Percentiles rank a stretch among this genome's conserved stretches.
These are phyloP conservation scores for Agriopis aurantiaria DNA, from an alignment of 2,888 invertebrate species.

Conservation along the genomic window DNA sequence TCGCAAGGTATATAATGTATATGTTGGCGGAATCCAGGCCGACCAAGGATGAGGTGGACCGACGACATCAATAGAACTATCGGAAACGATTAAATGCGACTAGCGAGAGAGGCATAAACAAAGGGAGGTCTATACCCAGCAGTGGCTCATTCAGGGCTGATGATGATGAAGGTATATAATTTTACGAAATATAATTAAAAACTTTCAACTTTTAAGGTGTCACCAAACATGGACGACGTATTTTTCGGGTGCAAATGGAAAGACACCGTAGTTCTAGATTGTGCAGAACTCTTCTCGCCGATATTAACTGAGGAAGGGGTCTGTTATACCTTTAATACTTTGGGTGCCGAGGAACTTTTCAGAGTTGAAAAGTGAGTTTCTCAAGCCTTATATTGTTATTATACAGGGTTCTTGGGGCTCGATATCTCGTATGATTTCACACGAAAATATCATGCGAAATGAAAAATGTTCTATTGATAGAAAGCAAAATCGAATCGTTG, in stretches of 20 bases:
- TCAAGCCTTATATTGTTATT: not conserved
- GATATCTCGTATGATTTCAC: not conserved
- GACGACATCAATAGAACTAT: too few relatives aligned
- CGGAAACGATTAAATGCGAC: too few relatives aligned
- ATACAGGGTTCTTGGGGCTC: too few relatives aligned
- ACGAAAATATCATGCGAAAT: too few relatives aligned
- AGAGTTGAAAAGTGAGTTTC: slow-evolving; percentile 82
- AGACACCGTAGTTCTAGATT: slow-evolving; percentile 74
- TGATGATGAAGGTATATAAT: not conserved
- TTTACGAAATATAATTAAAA: not conserved
- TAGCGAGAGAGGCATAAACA: too few relatives aligned
- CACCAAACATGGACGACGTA: slow-evolving; percentile 83
- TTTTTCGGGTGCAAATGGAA: slow-evolving; percentile 88
- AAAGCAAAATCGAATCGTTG: too few relatives aligned
- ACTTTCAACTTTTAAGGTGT: slow-evolving; percentile 48
- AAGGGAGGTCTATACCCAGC: too few relatives aligned
- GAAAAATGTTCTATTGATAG: too few relatives aligned
- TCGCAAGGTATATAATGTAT: too few relatives aligned
- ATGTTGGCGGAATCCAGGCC: too few relatives aligned
- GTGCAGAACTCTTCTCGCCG: slow-evolving; percentile 87
- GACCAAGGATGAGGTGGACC: too few relatives aligned
- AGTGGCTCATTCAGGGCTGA: too few relatives aligned
- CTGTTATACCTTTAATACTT: slow-evolving; percentile 90
- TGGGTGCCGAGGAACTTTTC: slow-evolving; percentile 87
- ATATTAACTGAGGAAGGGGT: slow-evolving; percentile 90